These are phyloP conservation scores for Lagopus leucura DNA, from an alignment of 2,113 vertebrate genomes.

Conservation along the genomic window DNA sequence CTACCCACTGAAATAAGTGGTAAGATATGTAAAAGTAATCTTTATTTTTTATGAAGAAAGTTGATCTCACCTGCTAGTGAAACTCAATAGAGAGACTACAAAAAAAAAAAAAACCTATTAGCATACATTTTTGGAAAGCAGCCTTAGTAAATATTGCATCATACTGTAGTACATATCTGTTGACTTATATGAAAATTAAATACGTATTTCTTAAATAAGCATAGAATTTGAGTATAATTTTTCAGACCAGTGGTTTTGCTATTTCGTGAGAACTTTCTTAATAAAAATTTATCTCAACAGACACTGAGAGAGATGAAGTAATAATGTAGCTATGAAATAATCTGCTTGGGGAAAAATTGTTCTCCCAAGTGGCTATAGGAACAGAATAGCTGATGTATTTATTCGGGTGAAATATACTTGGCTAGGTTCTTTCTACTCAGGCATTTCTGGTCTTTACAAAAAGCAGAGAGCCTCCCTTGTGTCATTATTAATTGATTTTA, in stretches of 20 bases:
- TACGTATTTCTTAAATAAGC: not conserved
- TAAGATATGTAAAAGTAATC: not conserved
- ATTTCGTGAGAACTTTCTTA: not conserved
- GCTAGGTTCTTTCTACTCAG: not conserved
- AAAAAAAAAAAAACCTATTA: not conserved
- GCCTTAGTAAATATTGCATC: constrained; percentile 10
- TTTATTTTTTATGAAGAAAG: not conserved
- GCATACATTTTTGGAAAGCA: not conserved
- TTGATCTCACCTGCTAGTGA: not conserved
- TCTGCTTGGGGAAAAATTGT: not conserved
- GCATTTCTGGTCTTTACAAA: constrained; percentile 46
- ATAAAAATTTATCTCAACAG: constrained; percentile 18
- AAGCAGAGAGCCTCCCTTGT: constrained; percentile 20
- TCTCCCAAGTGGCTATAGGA: not conserved
- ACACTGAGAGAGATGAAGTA: not conserved
- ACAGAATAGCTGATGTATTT: not conserved
- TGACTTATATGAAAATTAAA: not conserved
- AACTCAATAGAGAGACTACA: not conserved
- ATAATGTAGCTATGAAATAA: not conserved
- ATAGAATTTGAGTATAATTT: not conserved
- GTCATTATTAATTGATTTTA: constrained; percentile 73
- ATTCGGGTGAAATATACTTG: not conserved
- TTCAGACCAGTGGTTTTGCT: constrained; percentile 15
- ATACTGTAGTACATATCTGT: not conserved
- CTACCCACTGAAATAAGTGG: not conserved